Evolutionary conservation across 2,797 vertebrate genomes (phyloP).

Genomic region (Kryptolebias ocellatus): DNA sequence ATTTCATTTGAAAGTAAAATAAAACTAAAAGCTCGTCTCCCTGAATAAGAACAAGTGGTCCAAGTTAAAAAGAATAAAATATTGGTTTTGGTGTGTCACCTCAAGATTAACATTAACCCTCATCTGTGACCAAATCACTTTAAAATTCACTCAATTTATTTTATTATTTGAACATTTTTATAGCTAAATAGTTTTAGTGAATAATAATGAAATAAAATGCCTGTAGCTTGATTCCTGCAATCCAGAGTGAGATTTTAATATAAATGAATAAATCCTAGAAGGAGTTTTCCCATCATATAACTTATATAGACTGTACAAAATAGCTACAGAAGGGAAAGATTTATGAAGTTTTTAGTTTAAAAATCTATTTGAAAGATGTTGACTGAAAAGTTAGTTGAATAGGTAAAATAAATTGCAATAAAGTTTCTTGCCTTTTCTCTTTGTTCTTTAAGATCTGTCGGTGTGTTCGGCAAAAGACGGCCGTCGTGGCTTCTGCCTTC

Average conservation of each 20-base stretch:
- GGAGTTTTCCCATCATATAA: too few species aligned
- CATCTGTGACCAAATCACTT: neutral
- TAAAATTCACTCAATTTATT: conserved; percentile 10
- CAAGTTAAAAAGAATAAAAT: too few species aligned
- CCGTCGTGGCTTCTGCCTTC: conserved; percentile 69
- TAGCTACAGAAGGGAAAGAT: neutral
- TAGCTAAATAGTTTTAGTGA: neutral
- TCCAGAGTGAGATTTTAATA: too few species aligned
- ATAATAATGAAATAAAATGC: neutral
- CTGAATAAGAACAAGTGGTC: too few species aligned
- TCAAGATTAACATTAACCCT: too few species aligned
- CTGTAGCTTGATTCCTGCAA: neutral
- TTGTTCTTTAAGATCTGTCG: conserved; percentile 48
- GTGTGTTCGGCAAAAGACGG: conserved; percentile 63
- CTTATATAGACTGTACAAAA: too few species aligned
- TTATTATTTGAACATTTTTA: neutral
- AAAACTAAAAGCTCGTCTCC: too few species aligned
- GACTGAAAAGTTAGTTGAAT: neutral
- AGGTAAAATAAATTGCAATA: neutral
- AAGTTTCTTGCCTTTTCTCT: neutral
- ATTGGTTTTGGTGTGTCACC: too few species aligned
- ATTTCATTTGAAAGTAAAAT: too few species aligned
- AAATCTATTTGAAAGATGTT: neutral
- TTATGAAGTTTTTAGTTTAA: neutral
- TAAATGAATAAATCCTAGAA: neutral